A percentile compares a stretch with the other conserved stretches of the same genome.
Conservation (phyloP, 2,888 invertebrate genomes). For the Tinea pellionella region DNA sequence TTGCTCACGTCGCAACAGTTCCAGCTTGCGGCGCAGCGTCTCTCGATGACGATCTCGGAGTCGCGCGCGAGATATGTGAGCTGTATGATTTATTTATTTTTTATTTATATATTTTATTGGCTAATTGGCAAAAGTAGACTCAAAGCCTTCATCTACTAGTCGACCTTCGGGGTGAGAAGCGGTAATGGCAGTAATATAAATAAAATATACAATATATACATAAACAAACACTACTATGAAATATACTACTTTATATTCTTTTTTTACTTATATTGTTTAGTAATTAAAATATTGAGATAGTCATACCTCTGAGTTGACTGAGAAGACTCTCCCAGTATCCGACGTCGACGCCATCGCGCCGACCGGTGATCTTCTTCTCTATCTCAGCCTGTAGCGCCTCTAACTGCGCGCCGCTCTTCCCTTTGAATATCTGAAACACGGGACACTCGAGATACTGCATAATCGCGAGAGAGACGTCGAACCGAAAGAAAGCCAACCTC, state of each 20-base stretch:
- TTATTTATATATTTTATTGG: slow-evolving; percentile 15
- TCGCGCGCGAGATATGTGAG: slow-evolving; percentile 93
- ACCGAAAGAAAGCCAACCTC: slow-evolving; percentile 29
- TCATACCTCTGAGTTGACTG: slow-evolving; percentile 87
- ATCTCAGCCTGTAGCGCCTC: slow-evolving; percentile 86
- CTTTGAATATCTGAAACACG: slow-evolving; percentile 82
- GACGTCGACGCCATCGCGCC: slow-evolving; percentile 92
- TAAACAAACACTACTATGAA: too few relatives aligned
- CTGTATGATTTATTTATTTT: slow-evolving; percentile 46
- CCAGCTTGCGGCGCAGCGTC: slow-evolving; percentile 86
- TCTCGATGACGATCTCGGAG: slow-evolving; percentile 93
- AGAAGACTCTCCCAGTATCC: slow-evolving; percentile 98
- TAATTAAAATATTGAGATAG: too few relatives aligned
- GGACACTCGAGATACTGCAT: too few relatives aligned
- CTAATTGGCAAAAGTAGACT: too few relatives aligned
- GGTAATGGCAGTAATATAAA: too few relatives aligned
- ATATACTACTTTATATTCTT: too few relatives aligned
- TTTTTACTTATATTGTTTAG: too few relatives aligned
- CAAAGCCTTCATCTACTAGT: too few relatives aligned
- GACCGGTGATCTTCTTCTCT: slow-evolving; percentile 84
- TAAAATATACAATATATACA: too few relatives aligned
- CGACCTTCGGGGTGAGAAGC: too few relatives aligned
- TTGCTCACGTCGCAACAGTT: slow-evolving; percentile 89
- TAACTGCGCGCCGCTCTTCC: slow-evolving; percentile 90
- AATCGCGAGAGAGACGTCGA: too few relatives aligned